phyloP scores from a whole-genome alignment of 2,797 vertebrate species.

The Epinephelus malabaricus region DNA sequence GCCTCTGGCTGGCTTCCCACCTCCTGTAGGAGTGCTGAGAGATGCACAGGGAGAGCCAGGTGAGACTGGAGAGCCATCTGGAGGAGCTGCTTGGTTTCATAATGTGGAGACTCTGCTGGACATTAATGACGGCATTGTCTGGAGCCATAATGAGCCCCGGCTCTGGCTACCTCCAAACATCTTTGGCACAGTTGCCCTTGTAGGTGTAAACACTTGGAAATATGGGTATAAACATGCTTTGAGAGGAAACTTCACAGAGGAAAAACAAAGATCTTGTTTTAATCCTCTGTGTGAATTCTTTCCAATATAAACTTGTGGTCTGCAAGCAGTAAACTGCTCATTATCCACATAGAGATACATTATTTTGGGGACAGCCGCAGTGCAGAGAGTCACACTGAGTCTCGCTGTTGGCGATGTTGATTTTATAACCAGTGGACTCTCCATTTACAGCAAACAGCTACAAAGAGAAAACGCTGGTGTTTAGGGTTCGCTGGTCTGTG shows the following conservation, averaged over 20 bases:
- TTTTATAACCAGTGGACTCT: constrained; percentile 28
- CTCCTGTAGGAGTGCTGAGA: constrained; percentile 48
- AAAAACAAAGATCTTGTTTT: constrained; percentile 9
- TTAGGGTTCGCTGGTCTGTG: constrained; percentile 7
- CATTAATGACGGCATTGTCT: constrained; percentile 64
- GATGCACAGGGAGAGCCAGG: constrained; percentile 57
- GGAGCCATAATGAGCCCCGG: constrained; percentile 37
- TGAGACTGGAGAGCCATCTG: constrained; percentile 73
- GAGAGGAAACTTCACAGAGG: constrained; percentile 18
- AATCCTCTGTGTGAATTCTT: constrained; percentile 24
- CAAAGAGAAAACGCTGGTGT: constrained; percentile 3
- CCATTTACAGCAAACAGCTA: constrained; percentile 2
- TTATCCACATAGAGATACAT: constrained; percentile 42
- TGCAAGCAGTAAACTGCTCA: constrained; percentile 26
- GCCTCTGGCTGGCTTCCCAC: constrained; percentile 54
- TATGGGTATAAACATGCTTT: constrained; percentile 3
- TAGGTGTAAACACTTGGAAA: constrained; percentile 36
- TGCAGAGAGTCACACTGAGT: constrained; percentile 17
- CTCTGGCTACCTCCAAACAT: constrained; percentile 16
- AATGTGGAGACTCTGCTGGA: constrained; percentile 51
- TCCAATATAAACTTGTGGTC: constrained; percentile 18
- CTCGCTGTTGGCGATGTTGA: constrained; percentile 14
- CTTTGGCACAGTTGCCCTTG: constrained; percentile 41
- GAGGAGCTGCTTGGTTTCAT: constrained; percentile 59
- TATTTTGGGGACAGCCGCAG: constrained; percentile 15